These are phyloP conservation scores for Latheticus oryzae DNA, from an alignment of 2,888 invertebrate genomes.

Conservation along the genomic window DNA sequence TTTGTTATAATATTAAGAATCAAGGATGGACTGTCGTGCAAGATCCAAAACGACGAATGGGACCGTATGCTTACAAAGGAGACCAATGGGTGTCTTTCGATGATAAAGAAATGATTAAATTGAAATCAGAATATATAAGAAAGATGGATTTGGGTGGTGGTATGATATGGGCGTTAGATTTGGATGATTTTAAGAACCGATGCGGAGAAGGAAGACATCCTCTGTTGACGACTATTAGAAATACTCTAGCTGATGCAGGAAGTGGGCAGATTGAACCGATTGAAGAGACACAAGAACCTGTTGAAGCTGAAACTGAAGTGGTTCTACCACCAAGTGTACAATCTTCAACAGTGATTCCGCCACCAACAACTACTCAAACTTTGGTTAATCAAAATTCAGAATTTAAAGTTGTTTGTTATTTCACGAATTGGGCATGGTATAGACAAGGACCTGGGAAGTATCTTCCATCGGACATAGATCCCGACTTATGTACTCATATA, in stretches of 20 bases:
- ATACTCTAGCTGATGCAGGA: conserved; percentile 71
- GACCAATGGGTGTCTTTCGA: conserved; percentile 94
- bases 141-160: conserved; percentile 84
- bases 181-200: conserved; percentile 83
- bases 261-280: conserved; percentile 52
- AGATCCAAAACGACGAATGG: conserved; percentile 82
- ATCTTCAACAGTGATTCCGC: conserved; percentile 39
- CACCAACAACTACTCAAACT: conserved; percentile 42
- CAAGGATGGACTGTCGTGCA: conserved; percentile 85
- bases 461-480: conserved; percentile 84
- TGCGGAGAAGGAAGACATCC: conserved; percentile 87
- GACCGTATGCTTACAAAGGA: conserved; percentile 88
- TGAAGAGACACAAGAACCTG: conserved; percentile 32
- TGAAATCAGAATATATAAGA: conserved; percentile 83
- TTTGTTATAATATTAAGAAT: conserved; percentile 83
- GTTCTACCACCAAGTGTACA: conserved; percentile 40
- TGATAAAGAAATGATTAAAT: conserved; percentile 81
- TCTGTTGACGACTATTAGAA: conserved; percentile 80
- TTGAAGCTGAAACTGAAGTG: conserved; percentile 43
- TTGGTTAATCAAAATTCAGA: conserved; percentile 55
- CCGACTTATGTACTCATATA: conserved; percentile 89
- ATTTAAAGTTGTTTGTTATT: conserved; percentile 89
- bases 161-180: conserved; percentile 92
- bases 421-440: conserved; percentile 96
- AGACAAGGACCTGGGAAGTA: conserved; percentile 85